Conservation (phyloP, 2,888 invertebrate genomes). For the Drosophila falleni region DNA sequence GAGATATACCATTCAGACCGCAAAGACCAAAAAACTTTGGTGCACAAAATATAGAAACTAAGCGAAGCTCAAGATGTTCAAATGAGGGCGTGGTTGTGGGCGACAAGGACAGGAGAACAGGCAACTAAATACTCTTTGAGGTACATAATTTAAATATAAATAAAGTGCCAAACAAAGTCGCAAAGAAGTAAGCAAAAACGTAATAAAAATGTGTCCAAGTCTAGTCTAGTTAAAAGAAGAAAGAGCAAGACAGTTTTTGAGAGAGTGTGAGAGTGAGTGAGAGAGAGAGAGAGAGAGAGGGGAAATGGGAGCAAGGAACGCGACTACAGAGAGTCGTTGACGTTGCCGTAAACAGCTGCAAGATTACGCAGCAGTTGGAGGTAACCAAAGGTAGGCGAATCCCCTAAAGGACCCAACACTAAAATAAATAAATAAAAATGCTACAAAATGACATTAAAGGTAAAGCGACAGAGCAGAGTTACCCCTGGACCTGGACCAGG, state of each 20-base stretch:
- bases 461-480: slow-evolving; percentile 48
- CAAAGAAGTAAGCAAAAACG: slow-evolving; percentile 48
- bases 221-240: slow-evolving; percentile 28
- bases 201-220: slow-evolving; percentile 49
- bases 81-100: slow-evolving; percentile 18
- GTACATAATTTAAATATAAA: slow-evolving; percentile 79
- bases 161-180: slow-evolving; percentile 79
- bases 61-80: slow-evolving; percentile 63
- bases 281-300: background rate
- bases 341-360: slow-evolving; percentile 66
- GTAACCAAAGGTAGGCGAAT: slow-evolving; percentile 13
- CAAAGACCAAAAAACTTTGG: slow-evolving; percentile 60
- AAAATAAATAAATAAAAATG: slow-evolving; percentile 81
- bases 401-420: slow-evolving; percentile 56
- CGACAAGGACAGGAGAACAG: slow-evolving; percentile 5
- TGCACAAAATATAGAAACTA: slow-evolving; percentile 58
- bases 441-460: slow-evolving; percentile 78
- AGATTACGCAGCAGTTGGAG: slow-evolving; percentile 32
- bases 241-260: slow-evolving; percentile 1
- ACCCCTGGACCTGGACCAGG: slow-evolving; percentile 25
- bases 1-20: slow-evolving; percentile 32
- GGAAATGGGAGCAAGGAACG: slow-evolving; percentile 37
- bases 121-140: slow-evolving; percentile 80
- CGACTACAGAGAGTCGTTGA: slow-evolving; percentile 51
- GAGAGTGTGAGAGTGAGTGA: background rate